These are phyloP conservation scores for Paralichthys olivaceus DNA, from an alignment of 2,113 vertebrate species.

Conservation along the genomic window DNA sequence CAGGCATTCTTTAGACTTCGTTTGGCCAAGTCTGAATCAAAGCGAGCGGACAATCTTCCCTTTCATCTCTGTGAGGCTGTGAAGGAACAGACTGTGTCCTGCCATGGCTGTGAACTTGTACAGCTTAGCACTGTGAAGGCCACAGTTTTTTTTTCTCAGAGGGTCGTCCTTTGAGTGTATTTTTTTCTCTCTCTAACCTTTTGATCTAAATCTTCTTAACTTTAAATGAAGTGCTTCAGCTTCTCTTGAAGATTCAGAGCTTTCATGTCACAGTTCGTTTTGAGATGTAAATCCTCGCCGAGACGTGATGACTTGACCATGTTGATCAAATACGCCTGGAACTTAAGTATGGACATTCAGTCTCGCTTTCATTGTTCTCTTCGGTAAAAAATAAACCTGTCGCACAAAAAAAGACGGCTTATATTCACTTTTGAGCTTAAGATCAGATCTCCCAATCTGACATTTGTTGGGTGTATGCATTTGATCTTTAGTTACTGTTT, in stretches of 20 bases:
- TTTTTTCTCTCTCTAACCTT: conserved; percentile 79
- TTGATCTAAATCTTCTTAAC: conserved; percentile 87
- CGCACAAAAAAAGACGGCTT: conserved; percentile 39
- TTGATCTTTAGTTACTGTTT: conserved; percentile 6
- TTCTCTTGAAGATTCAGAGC: conserved; percentile 77
- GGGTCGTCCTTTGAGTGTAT: conserved; percentile 73
- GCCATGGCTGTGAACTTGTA: conserved; percentile 77
- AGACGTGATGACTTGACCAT: conserved; percentile 73
- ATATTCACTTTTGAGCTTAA: conserved; percentile 21
- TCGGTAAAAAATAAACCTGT: conserved; percentile 38
- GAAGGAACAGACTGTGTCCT: conserved; percentile 77
- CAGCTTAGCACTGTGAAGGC: conserved; percentile 77
- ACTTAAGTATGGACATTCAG: conserved; percentile 57
- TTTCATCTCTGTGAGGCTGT: conserved; percentile 80
- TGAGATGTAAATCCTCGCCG: conserved; percentile 78
- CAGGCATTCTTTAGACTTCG: conserved; percentile 67
- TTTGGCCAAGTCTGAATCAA: conserved; percentile 71
- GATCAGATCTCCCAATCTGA: conserved; percentile 23
- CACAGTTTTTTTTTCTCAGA: conserved; percentile 55
- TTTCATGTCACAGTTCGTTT: conserved; percentile 82
- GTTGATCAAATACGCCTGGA: conserved; percentile 55
- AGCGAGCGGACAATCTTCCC: conserved; percentile 71
- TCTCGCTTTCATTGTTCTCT: conserved; percentile 54
- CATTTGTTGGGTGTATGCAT: conserved; percentile 19
- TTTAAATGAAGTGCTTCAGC: conserved; percentile 84